Evolutionary conservation across 2,888 invertebrate species (phyloP), one percentile per base, ranked within the genome.

Genomic region (Caenorhabditis panamensis): DNA sequence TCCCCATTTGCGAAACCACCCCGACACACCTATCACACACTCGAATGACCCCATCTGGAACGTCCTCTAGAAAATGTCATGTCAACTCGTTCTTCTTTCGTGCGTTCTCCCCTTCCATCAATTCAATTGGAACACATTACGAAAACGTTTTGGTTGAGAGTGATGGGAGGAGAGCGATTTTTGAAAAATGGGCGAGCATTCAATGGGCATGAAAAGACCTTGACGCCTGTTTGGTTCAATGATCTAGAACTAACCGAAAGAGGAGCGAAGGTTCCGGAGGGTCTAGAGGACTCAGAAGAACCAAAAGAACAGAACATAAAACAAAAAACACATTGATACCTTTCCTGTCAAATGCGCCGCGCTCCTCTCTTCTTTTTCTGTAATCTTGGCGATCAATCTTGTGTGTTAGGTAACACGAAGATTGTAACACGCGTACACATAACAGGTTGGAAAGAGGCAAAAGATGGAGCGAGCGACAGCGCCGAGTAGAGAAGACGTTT

Each of bases 341-440:
- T 16, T 16, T 51, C 54, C 54, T 54, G 54, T 54, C 54, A 54
- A 54, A 54, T 28, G 13, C 11, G 24, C n/a, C 11, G 26, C 11
- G 31, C 36, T 26, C 16, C 36, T 1, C 13, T n/a, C 22, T 62
- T 8, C 41, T 24, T 54, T 5, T 11, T n/a, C 41, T 24, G 24
- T 61, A 61, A 37, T 64, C 54, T 56, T 41, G 31, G 26, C 58
- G 47, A 67, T 67, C 67, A 58, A 58, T 58, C 47, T 58, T 58
- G 22, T 44, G 28, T 22, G n/a, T 31, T 18, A 53, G 37, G 44
- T 26, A 22, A 47, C 16, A 36, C 31, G 53, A 20, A 56, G 47
- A 47, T 67, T 67, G 67, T 67, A 67, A 67, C 67, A 58, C 56
- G 41, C 49, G 58, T 41, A 67, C 51, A 63, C 49, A 63, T 58